A percentile compares a stretch with the other conserved stretches of the same genome.
Conservation (phyloP, 2,888 invertebrate genomes). For the Patella depressa region DNA sequence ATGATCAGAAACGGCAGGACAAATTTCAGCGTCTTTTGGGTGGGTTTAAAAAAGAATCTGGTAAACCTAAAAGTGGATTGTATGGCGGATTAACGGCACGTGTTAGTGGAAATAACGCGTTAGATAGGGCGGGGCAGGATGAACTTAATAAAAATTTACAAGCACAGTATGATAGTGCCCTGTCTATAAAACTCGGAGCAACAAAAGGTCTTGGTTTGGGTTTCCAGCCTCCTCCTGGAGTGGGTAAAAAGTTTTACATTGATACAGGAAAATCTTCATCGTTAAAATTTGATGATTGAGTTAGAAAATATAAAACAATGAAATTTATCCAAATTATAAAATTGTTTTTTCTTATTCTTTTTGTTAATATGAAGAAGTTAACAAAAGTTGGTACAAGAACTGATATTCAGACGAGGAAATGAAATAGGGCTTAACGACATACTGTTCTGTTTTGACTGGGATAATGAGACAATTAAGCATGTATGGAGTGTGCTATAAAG, state of each 20-base stretch:
- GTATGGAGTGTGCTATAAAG: too few relatives aligned
- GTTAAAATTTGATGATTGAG: conserved; percentile 51
- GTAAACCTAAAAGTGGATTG: conserved; percentile 9
- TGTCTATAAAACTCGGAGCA: conserved; percentile 44
- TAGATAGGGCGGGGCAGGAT: conserved; percentile 42
- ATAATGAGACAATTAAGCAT: too few relatives aligned
- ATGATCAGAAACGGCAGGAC: conserved; percentile 43
- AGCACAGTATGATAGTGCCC: conserved; percentile 49
- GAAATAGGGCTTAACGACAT: too few relatives aligned
- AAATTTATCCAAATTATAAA: neutral
- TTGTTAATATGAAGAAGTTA: too few relatives aligned
- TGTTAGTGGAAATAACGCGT: conserved; percentile 40
- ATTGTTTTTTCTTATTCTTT: too few relatives aligned
- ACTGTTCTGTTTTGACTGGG: too few relatives aligned
- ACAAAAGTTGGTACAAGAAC: too few relatives aligned
- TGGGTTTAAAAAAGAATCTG: conserved; percentile 45
- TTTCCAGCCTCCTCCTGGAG: conserved; percentile 46
- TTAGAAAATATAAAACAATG: neutral
- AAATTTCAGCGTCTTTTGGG: conserved; percentile 54
- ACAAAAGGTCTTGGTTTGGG: conserved; percentile 54
- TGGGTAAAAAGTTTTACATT: conserved; percentile 55
- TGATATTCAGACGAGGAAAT: too few relatives aligned
- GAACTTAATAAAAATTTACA: conserved; percentile 44
- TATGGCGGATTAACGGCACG: conserved; percentile 16
- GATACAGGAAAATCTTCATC: conserved; percentile 47